Conservation (phyloP, 1,140 invertebrate species). For the Drosophila tristis region DNA sequence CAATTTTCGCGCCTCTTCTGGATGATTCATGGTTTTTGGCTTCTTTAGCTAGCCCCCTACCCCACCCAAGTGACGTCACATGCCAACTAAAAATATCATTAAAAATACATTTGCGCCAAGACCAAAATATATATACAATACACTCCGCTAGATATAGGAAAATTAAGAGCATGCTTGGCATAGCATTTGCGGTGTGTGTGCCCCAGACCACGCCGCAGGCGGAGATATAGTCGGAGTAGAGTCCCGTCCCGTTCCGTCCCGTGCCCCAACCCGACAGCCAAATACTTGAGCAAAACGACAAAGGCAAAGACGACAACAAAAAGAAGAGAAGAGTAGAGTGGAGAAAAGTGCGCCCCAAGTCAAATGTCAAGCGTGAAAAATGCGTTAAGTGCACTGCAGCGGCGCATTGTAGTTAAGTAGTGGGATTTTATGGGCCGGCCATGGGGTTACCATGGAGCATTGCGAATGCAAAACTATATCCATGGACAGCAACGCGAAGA, state of each 20-base stretch:
- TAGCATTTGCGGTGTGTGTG: slow-evolving; percentile 40
- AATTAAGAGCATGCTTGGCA: slow-evolving; percentile 65
- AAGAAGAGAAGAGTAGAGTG: slow-evolving; percentile 24
- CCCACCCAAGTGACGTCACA: slow-evolving; percentile 70
- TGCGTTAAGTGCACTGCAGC: slow-evolving; percentile 79
- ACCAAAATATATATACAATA: slow-evolving; percentile 46
- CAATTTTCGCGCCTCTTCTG: slow-evolving; percentile 28
- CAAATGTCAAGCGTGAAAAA: slow-evolving; percentile 83
- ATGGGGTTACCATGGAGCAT: slow-evolving; percentile 43
- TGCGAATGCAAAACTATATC: slow-evolving; percentile 53
- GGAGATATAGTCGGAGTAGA: slow-evolving; percentile 18
- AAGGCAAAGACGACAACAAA: slow-evolving; percentile 28
- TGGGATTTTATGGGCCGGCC: slow-evolving; percentile 66
- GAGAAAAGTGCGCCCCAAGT: slow-evolving; percentile 79
- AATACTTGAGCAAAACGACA: slow-evolving; percentile 9
- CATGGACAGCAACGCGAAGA: slow-evolving; percentile 28
- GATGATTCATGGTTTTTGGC: slow-evolving; percentile 61
- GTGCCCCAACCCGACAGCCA: slow-evolving; percentile 4
- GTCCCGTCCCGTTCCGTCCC: slow-evolving; percentile 11
- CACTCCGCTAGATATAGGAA: slow-evolving; percentile 38
- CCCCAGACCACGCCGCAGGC: slow-evolving; percentile 11
- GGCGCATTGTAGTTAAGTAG: slow-evolving; percentile 77
- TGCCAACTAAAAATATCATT: slow-evolving; percentile 74
- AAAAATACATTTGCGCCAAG: slow-evolving; percentile 66
- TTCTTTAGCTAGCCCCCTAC: slow-evolving; percentile 1